Base-by-base conservation (phyloP, 2,113 vertebrate genomes). In the Calidris pugnax region DNA sequence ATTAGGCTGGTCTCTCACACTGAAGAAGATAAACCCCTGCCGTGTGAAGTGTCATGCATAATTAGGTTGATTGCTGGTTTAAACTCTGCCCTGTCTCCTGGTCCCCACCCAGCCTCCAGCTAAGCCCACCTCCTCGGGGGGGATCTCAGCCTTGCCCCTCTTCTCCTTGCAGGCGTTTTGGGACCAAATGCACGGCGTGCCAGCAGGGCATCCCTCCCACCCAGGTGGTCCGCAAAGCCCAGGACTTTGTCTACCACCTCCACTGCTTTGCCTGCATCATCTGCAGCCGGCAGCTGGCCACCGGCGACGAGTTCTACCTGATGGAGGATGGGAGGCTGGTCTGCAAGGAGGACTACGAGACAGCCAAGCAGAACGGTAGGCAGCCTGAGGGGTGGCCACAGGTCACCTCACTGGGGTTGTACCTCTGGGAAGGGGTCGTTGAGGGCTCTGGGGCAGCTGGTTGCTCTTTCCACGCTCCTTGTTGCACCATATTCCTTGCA, bases 291-390 rank as follows among this genome's bases (percentile, higher is more conserved):
- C 99, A 99, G 97, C 98, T 99, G 97, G 99, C 99, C 98, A 99
- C 99, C 0, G 99, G 99, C 2, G 99, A 99, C 4, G 99, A 99
- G 98, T 99, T 99, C 97, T 99, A 99, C 98, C 99, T 99, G 97
- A 99, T 99, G 99, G 99, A 99, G 97, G 99, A 99, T 0, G 99
- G 99, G 73, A 98, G 99, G 87, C 98, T 99, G 95, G 99, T 99
- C 94, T 99, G 99, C 98, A 99, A 99, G 97, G 99, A 99, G 90
- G 99, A 99, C 97, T 99, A 99, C 1, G 99, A 99, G 98, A 99
- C 99, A 0, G 99, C 99, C 96, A 99, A 99, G 98, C 99, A 99
- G 97, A 99, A 99, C 1, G 99, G 99, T 99, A 97, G 87, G n/a
- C n/a, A n/a, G n/a, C n/a, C n/a, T n/a, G n/a, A n/a, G n/a, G n/a